Evolutionary conservation across 2,797 vertebrate genomes (phyloP).

Genomic region (Pelochelys cantorii): DNA sequence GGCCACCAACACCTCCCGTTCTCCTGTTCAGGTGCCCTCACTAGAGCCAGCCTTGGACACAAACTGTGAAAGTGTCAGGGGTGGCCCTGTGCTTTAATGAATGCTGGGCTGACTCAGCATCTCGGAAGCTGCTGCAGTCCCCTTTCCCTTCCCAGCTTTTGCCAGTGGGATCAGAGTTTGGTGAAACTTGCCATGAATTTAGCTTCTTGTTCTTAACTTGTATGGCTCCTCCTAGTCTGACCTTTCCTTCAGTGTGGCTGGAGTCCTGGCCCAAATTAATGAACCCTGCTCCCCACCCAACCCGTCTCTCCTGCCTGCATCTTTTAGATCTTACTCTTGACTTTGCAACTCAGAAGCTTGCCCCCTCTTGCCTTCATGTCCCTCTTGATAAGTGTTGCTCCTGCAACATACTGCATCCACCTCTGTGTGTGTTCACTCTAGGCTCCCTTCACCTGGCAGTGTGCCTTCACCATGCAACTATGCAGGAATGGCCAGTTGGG

Average conservation of each 20-base stretch:
- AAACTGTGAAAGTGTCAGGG: neutral
- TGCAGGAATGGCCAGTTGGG: neutral
- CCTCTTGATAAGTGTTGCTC: neutral
- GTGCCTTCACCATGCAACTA: too few relatives aligned
- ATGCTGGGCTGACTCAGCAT: accelerated
- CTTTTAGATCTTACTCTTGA: neutral
- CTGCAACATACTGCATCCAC: neutral
- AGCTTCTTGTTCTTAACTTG: neutral
- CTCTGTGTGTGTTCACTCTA: neutral
- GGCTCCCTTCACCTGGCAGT: too few relatives aligned
- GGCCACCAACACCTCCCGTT: neutral
- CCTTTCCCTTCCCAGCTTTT: neutral
- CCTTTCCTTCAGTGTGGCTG: neutral
- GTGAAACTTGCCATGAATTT: neutral
- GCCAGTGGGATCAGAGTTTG: neutral
- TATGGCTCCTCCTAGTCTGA: neutral
- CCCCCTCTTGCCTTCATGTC: neutral
- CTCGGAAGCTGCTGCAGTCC: neutral
- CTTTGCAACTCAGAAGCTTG: neutral
- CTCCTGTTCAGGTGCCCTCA: neutral
- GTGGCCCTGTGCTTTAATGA: neutral
- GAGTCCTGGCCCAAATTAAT: neutral
- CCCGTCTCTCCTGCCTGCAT: neutral
- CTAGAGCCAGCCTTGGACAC: neutral
- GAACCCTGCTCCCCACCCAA: too few relatives aligned